Conservation (phyloP, 2,113 vertebrate species). For the Scomber japonicus region DNA sequence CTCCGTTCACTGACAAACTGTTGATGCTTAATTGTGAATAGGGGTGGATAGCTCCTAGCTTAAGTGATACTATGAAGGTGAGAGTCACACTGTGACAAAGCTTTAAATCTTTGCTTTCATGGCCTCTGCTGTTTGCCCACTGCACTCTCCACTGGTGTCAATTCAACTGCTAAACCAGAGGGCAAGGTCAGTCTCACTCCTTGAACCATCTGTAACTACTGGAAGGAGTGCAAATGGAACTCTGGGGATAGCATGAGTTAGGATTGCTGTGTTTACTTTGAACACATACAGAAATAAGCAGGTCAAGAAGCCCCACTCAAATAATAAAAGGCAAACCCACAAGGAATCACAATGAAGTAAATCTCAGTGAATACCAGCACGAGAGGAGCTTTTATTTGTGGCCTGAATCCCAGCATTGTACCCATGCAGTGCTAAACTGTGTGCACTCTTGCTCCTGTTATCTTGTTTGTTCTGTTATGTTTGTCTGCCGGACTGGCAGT, state of each 20-base stretch:
- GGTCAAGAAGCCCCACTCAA: constrained; percentile 45
- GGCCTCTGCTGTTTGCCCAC: not conserved
- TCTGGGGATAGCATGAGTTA: constrained; percentile 28
- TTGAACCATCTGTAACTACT: constrained; percentile 42
- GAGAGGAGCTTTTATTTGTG: constrained; percentile 26
- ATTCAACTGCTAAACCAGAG: constrained; percentile 33
- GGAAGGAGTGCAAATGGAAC: constrained; percentile 43
- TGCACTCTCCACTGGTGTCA: constrained; percentile 25
- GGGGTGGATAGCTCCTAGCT: constrained; percentile 5
- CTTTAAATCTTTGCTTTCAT: constrained; percentile 49
- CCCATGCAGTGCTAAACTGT: constrained; percentile 2
- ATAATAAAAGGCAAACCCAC: constrained; percentile 20
- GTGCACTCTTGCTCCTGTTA: constrained; percentile 5
- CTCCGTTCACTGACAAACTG: constrained; percentile 35
- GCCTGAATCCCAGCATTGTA: constrained; percentile 32
- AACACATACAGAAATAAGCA: constrained; percentile 32
- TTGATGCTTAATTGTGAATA: constrained; percentile 32
- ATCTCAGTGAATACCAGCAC: not conserved
- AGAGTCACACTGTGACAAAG: constrained; percentile 39
- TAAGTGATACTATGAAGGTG: constrained; percentile 39
- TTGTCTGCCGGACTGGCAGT: constrained; percentile 44
- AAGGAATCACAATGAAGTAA: constrained; percentile 28
- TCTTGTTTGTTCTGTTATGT: constrained; percentile 64
- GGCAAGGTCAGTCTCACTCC: constrained; percentile 36
- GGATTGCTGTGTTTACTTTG: constrained; percentile 44